Evolutionary conservation across 2,797 vertebrate genomes (phyloP).

Genomic region (Platalea minor): DNA sequence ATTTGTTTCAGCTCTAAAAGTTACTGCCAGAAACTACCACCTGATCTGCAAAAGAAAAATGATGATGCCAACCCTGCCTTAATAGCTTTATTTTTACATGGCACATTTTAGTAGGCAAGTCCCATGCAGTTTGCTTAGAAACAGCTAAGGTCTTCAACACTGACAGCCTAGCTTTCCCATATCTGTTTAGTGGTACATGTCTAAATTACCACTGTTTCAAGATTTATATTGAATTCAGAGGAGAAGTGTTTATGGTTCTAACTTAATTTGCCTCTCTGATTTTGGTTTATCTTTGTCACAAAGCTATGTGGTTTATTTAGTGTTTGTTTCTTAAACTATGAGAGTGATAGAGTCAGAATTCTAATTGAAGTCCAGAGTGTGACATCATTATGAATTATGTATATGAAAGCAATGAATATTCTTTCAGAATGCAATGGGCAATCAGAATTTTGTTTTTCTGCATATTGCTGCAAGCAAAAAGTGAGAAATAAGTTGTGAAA

Average conservation of each 20-base stretch:
- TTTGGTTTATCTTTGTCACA: constrained; percentile 10
- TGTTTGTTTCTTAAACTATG: neutral
- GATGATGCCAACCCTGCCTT: neutral
- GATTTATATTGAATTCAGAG: constrained; percentile 13
- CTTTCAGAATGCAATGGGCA: neutral
- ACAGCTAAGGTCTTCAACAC: neutral
- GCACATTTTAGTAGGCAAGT: neutral
- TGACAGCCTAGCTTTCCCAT: neutral
- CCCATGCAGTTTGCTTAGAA: neutral
- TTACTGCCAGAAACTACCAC: neutral
- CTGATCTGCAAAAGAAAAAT: neutral
- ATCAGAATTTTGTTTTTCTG: neutral
- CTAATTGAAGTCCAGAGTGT: neutral
- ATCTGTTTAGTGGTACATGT: neutral
- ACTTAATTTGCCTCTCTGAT: neutral
- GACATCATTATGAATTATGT: neutral
- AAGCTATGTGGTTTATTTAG: neutral
- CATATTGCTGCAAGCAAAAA: neutral
- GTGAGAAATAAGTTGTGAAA: neutral
- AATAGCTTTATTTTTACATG: neutral
- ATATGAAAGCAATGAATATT: neutral
- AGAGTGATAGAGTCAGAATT: neutral
- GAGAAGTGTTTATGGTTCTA: neutral
- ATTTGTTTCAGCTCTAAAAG: constrained; percentile 30
- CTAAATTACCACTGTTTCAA: neutral